A percentile compares a stretch with the other conserved stretches of the same genome.
These are phyloP conservation scores for Zalophus californianus DNA, from an alignment of 2,797 vertebrate species.

Conservation along the genomic window DNA sequence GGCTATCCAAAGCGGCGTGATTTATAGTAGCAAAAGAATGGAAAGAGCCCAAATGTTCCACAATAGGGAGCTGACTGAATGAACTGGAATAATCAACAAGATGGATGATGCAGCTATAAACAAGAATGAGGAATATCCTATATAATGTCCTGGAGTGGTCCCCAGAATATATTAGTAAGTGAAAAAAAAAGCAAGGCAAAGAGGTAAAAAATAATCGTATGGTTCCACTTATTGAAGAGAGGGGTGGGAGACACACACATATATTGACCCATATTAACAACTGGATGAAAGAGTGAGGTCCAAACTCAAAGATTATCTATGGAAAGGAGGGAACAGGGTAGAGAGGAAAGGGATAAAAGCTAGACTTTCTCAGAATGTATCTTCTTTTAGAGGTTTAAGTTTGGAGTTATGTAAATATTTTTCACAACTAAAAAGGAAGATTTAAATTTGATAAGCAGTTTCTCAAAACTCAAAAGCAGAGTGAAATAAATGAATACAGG, in stretches of 20 bases:
- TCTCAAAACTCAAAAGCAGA: constrained; percentile 22
- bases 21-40: neutral
- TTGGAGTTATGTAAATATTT: constrained; percentile 11
- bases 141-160: neutral
- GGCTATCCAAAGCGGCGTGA: neutral
- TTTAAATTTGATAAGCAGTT: neutral
- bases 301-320: neutral
- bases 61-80: neutral
- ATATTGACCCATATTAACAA: neutral
- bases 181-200: neutral
- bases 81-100: neutral
- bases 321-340: neutral
- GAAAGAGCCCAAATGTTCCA: neutral
- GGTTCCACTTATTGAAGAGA: neutral
- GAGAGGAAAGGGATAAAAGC: neutral
- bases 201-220: neutral
- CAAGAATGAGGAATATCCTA: neutral
- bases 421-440: constrained; percentile 41
- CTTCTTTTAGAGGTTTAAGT: constrained; percentile 7
- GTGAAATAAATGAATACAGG: neutral
- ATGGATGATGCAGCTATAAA: neutral
- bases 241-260: neutral
- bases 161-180: neutral
- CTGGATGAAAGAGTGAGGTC: neutral
- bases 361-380: neutral